Conservation (phyloP, 92 coral and sea anemone species). For the Palythoa grandiflora region DNA sequence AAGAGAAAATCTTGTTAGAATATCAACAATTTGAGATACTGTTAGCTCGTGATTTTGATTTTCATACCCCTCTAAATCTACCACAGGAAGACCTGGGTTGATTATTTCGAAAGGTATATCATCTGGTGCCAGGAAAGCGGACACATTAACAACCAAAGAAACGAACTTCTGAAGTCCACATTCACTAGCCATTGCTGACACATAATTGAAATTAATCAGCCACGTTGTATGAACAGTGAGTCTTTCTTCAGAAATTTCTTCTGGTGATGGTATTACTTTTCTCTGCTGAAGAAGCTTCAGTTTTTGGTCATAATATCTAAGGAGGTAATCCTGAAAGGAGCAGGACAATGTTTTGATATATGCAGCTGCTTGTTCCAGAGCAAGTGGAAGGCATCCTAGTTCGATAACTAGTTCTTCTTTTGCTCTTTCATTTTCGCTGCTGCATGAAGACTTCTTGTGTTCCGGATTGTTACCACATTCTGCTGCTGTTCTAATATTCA, state of each 20-base stretch:
- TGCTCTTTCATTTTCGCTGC: too few species aligned
- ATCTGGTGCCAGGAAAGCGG: too few species aligned
- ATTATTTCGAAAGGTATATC: too few species aligned
- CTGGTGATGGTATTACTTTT: constrained; percentile 51
- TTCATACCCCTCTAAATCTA: not conserved
- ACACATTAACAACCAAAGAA: too few species aligned
- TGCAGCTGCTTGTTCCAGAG: constrained; percentile 72
- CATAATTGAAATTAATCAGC: constrained; percentile 60
- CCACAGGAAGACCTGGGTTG: too few species aligned
- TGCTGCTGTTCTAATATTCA: constrained; percentile 29
- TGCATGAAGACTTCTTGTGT: not conserved
- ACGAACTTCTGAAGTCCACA: constrained; percentile 29
- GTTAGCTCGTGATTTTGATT: not conserved
- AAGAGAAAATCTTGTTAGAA: constrained; percentile 47
- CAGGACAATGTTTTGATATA: constrained; percentile 38
- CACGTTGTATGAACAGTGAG: constrained; percentile 68
- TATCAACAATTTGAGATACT: not conserved
- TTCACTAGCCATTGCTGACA: constrained; percentile 20
- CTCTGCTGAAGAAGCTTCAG: constrained; percentile 38
- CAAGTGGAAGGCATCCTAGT: constrained; percentile 67
- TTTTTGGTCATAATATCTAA: constrained; percentile 42
- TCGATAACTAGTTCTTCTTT: constrained; percentile 30
- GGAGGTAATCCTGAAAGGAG: constrained; percentile 36
- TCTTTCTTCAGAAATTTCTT: constrained; percentile 44
- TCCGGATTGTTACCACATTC: not conserved